These are phyloP conservation scores for Urocyon cinereoargenteus DNA, from an alignment of 2,797 vertebrate genomes.

Conservation along the genomic window DNA sequence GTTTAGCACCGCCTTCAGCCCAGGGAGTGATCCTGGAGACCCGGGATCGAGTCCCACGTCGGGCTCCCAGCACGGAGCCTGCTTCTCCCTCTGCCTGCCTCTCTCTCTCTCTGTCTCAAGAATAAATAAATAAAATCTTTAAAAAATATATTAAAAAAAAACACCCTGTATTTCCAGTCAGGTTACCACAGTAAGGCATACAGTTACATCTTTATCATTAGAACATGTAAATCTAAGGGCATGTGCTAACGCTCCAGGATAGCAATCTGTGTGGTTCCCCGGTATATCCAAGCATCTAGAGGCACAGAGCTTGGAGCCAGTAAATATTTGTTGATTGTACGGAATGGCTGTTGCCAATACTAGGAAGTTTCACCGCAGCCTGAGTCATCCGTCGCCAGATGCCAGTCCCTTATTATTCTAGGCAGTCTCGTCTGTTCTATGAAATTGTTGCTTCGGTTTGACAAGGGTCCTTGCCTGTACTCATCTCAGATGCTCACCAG, in stretches of 20 bases:
- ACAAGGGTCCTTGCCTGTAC: background rate
- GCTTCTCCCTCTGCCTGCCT: no score
- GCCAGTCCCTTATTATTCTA: background rate
- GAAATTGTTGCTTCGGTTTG: background rate
- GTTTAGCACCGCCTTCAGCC: no score
- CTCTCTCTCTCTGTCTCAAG: no score
- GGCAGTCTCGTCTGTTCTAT: fast-evolving
- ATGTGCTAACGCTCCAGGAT: background rate
- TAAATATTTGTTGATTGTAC: background rate
- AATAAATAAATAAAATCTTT: no score
- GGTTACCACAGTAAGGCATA: background rate
- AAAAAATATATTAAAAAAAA: no score
- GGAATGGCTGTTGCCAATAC: background rate
- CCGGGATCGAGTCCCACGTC: no score
- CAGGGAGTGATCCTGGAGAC: no score
- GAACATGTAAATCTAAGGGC: background rate
- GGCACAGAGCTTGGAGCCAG: background rate
- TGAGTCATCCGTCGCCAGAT: fast-evolving
- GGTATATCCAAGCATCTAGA: background rate
- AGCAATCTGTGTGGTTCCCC: fast-evolving
- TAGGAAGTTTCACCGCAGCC: background rate
- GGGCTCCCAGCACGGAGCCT: no score
- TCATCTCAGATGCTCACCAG: background rate
- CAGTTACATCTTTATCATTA: background rate
- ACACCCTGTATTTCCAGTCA: constrained; percentile 22